These are phyloP conservation scores for Notiomystis cincta DNA, from an alignment of 2,113 vertebrate genomes.

Conservation along the genomic window DNA sequence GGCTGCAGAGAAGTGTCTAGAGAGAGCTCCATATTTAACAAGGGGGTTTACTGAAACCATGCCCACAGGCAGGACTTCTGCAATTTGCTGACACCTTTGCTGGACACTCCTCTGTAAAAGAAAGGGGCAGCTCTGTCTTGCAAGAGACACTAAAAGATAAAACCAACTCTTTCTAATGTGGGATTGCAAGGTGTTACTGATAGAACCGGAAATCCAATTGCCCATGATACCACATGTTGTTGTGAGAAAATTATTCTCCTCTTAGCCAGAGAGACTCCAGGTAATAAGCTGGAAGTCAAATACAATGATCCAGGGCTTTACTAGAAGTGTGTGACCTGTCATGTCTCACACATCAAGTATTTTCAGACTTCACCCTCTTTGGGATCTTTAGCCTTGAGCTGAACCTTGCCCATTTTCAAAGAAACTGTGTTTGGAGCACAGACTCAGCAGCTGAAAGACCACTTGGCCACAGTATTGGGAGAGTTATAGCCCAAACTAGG, in stretches of 20 bases:
- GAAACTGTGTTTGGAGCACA: not conserved
- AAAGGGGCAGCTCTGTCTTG: not conserved
- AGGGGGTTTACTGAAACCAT: not conserved
- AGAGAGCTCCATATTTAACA: constrained; percentile 1
- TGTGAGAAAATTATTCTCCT: not conserved
- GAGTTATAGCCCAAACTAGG: not conserved
- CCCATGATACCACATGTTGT: not conserved
- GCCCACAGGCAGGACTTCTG: not conserved
- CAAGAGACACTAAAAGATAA: not conserved
- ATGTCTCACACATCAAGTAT: not conserved
- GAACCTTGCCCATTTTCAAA: not conserved
- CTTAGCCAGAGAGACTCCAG: not conserved
- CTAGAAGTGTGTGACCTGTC: not conserved
- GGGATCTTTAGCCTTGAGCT: not conserved
- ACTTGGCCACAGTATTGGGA: not conserved
- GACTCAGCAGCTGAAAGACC: not conserved
- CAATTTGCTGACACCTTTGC: not conserved
- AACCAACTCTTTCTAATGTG: not conserved
- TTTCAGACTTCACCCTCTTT: not conserved
- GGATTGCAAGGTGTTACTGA: not conserved
- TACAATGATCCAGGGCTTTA: not conserved
- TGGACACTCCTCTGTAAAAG: not conserved
- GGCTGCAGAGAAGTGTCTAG: not conserved
- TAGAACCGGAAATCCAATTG: not conserved
- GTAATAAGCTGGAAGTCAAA: not conserved